These are phyloP conservation scores for Diarsia mendica DNA, from an alignment of 2,888 invertebrate species.

Conservation along the genomic window DNA sequence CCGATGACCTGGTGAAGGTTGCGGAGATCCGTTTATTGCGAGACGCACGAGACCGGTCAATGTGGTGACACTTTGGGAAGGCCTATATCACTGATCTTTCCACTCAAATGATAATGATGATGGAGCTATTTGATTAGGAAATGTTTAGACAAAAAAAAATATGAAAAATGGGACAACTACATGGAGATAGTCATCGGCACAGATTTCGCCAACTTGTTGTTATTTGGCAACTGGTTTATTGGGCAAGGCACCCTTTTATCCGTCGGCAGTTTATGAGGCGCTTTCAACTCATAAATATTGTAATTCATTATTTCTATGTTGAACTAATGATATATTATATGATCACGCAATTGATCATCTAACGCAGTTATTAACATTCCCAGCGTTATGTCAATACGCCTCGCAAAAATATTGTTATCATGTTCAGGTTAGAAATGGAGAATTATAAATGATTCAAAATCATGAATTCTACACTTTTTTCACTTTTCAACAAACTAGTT, in stretches of 20 bases:
- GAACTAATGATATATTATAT: neutral
- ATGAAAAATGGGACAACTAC: neutral
- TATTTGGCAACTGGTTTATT: neutral
- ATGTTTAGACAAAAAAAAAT: neutral
- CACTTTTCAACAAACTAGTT: too few species aligned
- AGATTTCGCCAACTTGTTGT: neutral
- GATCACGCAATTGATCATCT: neutral
- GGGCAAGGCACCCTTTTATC: neutral
- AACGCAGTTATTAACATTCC: neutral
- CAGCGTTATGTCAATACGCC: neutral
- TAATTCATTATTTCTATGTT: neutral
- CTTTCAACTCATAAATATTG: slow-evolving; percentile 12
- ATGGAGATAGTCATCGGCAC: neutral
- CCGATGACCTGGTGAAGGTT: too few species aligned
- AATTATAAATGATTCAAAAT: too few species aligned
- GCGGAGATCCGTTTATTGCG: too few species aligned
- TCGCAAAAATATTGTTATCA: neutral
- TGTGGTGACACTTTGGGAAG: too few species aligned
- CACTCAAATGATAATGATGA: too few species aligned
- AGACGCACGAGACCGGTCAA: too few species aligned
- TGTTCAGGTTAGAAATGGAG: too few species aligned
- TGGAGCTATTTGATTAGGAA: neutral
- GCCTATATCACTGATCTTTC: too few species aligned
- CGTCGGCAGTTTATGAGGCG: neutral
- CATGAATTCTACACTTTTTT: too few species aligned